Conservation (phyloP, 2,797 vertebrate species). For the Gymnothorax reevesii region DNA sequence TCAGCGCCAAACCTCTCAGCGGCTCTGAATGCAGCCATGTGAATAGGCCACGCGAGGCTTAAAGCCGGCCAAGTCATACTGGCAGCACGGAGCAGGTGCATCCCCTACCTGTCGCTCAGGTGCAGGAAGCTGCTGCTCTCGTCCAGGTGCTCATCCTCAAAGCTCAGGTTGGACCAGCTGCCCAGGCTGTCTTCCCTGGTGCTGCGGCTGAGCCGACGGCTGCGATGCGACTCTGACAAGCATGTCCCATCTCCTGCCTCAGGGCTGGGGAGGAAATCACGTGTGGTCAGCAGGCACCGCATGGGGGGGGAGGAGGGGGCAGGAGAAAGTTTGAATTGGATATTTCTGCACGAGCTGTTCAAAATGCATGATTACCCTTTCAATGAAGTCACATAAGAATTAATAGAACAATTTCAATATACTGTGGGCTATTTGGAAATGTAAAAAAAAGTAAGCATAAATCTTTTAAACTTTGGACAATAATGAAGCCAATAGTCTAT, state of each 20-base stretch:
- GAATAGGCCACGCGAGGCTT: no score
- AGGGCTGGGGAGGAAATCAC: slow-evolving; percentile 67
- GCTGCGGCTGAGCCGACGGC: slow-evolving; percentile 88
- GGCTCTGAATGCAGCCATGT: no score
- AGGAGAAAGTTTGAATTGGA: background rate
- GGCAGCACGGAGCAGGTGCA: background rate
- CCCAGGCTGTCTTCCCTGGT: slow-evolving; percentile 94
- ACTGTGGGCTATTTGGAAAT: background rate
- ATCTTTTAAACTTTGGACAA: no score
- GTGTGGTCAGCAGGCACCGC: background rate
- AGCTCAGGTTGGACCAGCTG: slow-evolving; percentile 98
- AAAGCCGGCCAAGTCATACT: background rate
- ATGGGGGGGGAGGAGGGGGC: background rate
- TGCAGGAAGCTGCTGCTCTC: slow-evolving; percentile 99
- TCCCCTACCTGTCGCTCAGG: slow-evolving; percentile 92
- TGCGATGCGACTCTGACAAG: slow-evolving; percentile 81
- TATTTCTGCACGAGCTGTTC: background rate
- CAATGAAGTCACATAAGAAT: background rate
- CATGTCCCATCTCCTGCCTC: slow-evolving; percentile 78
- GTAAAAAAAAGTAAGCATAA: background rate
- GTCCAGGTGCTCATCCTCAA: slow-evolving; percentile 94
- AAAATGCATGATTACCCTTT: background rate
- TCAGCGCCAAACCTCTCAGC: background rate
- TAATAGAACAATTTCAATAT: background rate
- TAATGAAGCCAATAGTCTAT: no score